Conservation (phyloP, 2,113 vertebrate genomes). For the Dolichallabes microphthalmus region DNA sequence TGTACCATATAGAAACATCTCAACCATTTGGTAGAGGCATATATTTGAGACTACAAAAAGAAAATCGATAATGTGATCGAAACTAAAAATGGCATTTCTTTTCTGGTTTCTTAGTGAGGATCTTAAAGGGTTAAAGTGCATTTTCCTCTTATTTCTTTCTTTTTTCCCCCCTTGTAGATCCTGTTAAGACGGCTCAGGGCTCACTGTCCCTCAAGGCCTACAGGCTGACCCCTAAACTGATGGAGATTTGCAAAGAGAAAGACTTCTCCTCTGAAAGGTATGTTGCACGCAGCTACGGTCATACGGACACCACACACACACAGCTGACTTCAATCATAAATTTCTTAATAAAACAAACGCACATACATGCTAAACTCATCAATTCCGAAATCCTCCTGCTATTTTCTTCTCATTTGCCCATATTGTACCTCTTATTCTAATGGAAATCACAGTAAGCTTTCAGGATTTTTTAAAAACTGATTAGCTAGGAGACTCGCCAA, state of each 20-base stretch:
- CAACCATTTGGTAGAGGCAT: no score
- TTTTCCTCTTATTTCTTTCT: background rate
- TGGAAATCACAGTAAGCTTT: conserved; percentile 18
- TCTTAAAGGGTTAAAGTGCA: background rate
- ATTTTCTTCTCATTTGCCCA: conserved; percentile 10
- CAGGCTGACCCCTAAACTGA: conserved; percentile 84
- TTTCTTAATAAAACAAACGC: background rate
- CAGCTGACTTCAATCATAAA: background rate
- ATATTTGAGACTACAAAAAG: no score
- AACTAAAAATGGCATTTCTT: no score
- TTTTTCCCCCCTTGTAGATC: conserved; percentile 68
- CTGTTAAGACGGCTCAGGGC: conserved; percentile 84
- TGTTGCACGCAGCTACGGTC: conserved; percentile 36
- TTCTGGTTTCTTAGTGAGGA: no score
- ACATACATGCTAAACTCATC: background rate
- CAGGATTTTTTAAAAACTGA: background rate
- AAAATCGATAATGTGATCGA: no score
- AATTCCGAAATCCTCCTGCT: conserved; percentile 1
- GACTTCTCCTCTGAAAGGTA: conserved; percentile 88
- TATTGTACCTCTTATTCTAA: conserved; percentile 34
- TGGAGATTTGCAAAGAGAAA: conserved; percentile 90
- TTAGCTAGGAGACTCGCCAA: background rate
- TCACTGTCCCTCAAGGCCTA: conserved; percentile 85
- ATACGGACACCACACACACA: background rate
- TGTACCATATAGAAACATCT: no score